A percentile compares a stretch with the other conserved stretches of the same genome.
phyloP scores from a whole-genome alignment of 30 jellyfish, hydroid and myxozoan species.

The Aurelia aurita region DNA sequence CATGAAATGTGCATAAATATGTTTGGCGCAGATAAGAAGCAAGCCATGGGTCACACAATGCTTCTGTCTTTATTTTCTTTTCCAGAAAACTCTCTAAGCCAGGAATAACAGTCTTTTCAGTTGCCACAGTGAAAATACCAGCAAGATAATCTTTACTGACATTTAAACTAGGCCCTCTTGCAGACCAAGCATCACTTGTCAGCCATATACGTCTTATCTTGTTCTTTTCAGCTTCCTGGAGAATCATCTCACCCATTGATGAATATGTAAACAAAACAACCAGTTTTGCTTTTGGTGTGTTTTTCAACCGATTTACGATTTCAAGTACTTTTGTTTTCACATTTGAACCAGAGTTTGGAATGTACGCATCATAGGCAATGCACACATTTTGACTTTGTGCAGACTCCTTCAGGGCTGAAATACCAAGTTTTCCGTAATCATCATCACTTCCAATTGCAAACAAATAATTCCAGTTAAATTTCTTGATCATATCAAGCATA shows the following conservation, averaged over 20 bases:
- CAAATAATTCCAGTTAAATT: constrained; percentile 81
- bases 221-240: constrained; percentile 80
- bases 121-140: constrained; percentile 82
- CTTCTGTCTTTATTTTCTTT: constrained; percentile 40
- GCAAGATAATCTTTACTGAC: constrained; percentile 48
- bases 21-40: constrained; percentile 40
- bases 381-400: constrained; percentile 80
- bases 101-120: constrained; percentile 56
- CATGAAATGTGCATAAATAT: constrained; percentile 36
- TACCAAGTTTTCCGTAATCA: constrained; percentile 90
- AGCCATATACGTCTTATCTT: constrained; percentile 76
- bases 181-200: constrained; percentile 96
- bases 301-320: constrained; percentile 43
- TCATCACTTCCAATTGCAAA: constrained; percentile 96
- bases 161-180: constrained; percentile 64
- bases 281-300: constrained; percentile 65
- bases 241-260: constrained; percentile 72
- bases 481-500: constrained; percentile 83
- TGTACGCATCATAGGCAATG: constrained; percentile 78
- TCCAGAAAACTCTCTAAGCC: constrained; percentile 50
- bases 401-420: constrained; percentile 73
- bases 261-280: constrained; percentile 81
- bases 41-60: constrained; percentile 87
- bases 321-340: constrained; percentile 57
- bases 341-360: constrained; percentile 72